phyloP scores from a whole-genome alignment of 2,888 invertebrate species.

The Drosophila prolongata region DNA sequence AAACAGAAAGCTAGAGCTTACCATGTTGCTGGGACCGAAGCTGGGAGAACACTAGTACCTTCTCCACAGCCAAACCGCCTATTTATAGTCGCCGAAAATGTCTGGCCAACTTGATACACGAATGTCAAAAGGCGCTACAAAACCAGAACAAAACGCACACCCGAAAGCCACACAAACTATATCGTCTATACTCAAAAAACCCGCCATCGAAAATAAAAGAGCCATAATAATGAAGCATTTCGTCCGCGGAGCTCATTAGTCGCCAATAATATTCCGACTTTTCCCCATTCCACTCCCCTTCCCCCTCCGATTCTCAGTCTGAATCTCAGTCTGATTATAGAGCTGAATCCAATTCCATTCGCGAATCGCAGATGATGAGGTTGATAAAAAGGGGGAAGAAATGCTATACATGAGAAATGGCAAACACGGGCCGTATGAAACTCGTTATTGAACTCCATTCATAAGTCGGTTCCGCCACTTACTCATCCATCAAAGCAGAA shows the following conservation, averaged over 20 bases:
- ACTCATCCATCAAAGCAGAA: conserved; percentile 21
- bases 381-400: conserved; percentile 8
- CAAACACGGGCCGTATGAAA: conserved; percentile 5
- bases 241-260: conserved; percentile 29
- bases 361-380: not conserved
- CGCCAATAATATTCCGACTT: conserved; percentile 33
- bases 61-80: conserved; percentile 43
- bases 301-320: not conserved
- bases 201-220: conserved; percentile 8
- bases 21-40: conserved; percentile 63
- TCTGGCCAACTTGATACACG: conserved; percentile 31
- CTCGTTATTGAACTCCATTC: conserved; percentile 62
- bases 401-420: conserved; percentile 19
- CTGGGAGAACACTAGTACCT: conserved; percentile 61
- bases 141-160: conserved; percentile 42
- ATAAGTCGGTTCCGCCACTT: conserved; percentile 49
- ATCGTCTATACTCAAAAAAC: conserved; percentile 8
- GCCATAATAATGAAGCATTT: conserved; percentile 38
- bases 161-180: conserved; percentile 21
- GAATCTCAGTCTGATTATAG: no score
- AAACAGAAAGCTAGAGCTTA: conserved; percentile 35
- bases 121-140: conserved; percentile 65
- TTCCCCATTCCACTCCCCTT: conserved; percentile 1
- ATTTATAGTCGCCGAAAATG: conserved; percentile 62
- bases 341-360: conserved; percentile 5